These are phyloP conservation scores for Neolamprologus caudopunctatus DNA, from an alignment of 2,113 vertebrate species.

Conservation along the genomic window DNA sequence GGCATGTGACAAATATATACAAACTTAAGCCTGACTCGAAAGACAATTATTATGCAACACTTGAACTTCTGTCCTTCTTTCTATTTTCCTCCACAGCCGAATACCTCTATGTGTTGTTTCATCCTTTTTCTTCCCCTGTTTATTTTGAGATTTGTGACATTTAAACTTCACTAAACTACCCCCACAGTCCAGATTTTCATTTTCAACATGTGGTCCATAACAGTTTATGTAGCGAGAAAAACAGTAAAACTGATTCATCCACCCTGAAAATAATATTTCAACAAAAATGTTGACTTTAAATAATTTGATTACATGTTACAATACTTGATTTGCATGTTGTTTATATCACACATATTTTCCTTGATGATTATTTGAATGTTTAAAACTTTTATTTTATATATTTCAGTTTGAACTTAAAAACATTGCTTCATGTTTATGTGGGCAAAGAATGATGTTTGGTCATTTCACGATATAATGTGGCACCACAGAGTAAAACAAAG, in stretches of 20 bases:
- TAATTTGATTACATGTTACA: background rate
- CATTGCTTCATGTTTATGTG: fast-evolving
- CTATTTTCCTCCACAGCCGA: background rate
- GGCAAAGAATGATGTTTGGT: background rate
- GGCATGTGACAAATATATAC: conserved; percentile 3
- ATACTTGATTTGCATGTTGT: background rate
- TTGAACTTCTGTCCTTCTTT: background rate
- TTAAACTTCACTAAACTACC: background rate
- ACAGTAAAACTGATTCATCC: background rate
- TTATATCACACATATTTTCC: background rate
- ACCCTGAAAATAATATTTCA: background rate
- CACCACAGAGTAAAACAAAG: background rate
- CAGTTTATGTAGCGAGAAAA: background rate
- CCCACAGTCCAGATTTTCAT: background rate
- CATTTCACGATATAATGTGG: fast-evolving
- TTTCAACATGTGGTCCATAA: background rate
- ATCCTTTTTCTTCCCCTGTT: background rate
- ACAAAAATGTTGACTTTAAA: background rate
- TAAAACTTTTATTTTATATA: background rate
- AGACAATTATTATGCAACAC: background rate
- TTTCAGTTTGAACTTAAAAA: background rate
- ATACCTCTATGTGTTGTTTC: fast-evolving
- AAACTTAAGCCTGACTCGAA: background rate
- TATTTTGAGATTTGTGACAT: fast-evolving
- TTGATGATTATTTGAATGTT: fast-evolving